phyloP scores from a whole-genome alignment of 2,888 invertebrate species.

The Helleia helle region DNA sequence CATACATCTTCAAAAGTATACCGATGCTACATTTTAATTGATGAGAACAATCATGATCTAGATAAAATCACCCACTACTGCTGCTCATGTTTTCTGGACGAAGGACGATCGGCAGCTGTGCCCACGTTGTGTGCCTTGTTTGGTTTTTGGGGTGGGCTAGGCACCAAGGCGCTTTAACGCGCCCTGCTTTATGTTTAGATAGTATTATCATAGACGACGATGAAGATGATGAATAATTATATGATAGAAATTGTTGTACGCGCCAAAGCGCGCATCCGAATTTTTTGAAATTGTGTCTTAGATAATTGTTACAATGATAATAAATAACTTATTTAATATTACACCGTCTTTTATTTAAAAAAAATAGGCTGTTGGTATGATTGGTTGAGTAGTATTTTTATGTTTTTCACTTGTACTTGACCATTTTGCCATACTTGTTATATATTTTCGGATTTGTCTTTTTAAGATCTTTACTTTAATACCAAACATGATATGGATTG shows the following conservation, averaged over 20 bases:
- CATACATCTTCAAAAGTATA: slow-evolving; percentile 12
- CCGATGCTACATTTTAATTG: slow-evolving; percentile 10
- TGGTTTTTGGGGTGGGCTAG: slow-evolving; percentile 16
- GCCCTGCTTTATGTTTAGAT: slow-evolving; percentile 13
- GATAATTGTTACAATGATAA: background rate
- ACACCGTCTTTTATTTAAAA: no score
- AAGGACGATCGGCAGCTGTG: no score
- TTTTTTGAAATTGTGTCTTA: background rate
- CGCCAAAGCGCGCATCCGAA: no score
- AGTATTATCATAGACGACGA: background rate
- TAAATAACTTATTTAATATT: background rate
- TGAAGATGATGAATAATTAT: no score
- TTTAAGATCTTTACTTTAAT: background rate
- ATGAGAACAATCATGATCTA: slow-evolving; percentile 11
- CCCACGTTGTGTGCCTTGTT: slow-evolving; percentile 13
- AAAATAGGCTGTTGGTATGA: no score
- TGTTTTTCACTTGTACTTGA: no score
- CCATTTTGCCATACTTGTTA: no score
- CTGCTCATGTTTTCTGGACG: no score
- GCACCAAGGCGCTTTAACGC: slow-evolving; percentile 13
- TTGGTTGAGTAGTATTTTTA: no score
- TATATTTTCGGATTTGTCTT: no score
- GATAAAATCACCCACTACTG: slow-evolving; percentile 11
- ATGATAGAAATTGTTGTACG: no score
- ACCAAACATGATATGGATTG: background rate